Evolutionary conservation across 2,888 invertebrate species (phyloP).

Genomic region (Phoenoteleia sp.): DNA sequence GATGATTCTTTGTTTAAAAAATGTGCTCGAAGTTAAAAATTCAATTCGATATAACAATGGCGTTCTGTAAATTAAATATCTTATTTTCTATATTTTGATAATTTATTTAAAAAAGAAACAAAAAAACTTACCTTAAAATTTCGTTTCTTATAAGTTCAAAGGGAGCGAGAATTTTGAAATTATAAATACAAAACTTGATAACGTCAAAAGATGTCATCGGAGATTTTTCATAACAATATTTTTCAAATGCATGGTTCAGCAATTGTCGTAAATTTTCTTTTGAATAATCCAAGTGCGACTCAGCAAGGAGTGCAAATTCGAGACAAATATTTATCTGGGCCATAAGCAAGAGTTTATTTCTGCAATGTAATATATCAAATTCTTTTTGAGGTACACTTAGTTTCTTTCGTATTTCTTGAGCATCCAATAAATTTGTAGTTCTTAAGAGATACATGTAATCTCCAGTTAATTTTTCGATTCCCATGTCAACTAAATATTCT

Average conservation of each 20-base stretch:
- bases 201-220: conserved; percentile 65
- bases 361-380: conserved; percentile 68
- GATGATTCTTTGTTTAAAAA: conserved; percentile 40
- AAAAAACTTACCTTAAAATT: conserved; percentile 52
- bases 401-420: conserved; percentile 75
- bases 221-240: conserved; percentile 77
- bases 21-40: conserved; percentile 28
- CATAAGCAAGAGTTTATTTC: conserved; percentile 74
- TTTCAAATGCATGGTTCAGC: conserved; percentile 76
- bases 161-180: conserved; percentile 45
- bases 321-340: conserved; percentile 81
- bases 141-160: conserved; percentile 46
- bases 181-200: conserved; percentile 32
- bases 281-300: conserved; percentile 79
- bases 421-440: conserved; percentile 76
- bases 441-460: conserved; percentile 80
- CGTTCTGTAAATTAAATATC: conserved; percentile 30
- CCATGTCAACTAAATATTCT: conserved; percentile 81
- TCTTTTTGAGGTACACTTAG: conserved; percentile 74
- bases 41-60: conserved; percentile 49
- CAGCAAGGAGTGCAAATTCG: conserved; percentile 80
- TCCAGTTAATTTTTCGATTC: conserved; percentile 80
- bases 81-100: too few species aligned
- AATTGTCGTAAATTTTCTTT: conserved; percentile 75
- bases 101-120: too few species aligned